Conservation (phyloP, 53 echinoderm and acorn worm genomes). For the Crossaster papposus region DNA sequence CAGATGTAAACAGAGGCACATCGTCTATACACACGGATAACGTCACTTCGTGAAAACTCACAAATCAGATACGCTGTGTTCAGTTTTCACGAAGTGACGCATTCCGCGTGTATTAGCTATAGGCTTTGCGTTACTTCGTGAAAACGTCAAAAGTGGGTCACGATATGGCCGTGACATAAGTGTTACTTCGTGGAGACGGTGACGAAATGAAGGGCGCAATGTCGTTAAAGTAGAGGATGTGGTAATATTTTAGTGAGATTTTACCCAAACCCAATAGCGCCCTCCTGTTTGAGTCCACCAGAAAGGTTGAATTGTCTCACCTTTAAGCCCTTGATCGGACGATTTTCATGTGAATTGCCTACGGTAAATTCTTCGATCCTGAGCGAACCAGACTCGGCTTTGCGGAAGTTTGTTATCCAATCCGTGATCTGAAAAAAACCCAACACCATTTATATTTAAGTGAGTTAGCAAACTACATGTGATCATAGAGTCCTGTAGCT, state of each 20-base stretch:
- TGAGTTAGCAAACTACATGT: neutral
- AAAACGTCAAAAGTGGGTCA: no score
- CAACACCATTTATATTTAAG: neutral
- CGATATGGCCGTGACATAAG: no score
- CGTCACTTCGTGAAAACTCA: no score
- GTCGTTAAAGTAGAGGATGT: neutral
- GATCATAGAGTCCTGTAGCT: no score
- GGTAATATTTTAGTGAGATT: neutral
- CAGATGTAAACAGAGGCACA: no score
- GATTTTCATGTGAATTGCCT: conserved; percentile 19
- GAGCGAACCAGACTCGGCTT: neutral
- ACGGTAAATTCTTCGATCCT: neutral
- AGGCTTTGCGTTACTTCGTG: no score
- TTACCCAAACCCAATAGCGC: neutral
- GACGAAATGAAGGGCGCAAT: neutral
- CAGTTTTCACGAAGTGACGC: no score
- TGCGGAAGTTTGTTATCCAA: conserved; percentile 7
- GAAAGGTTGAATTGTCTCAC: conserved; percentile 10
- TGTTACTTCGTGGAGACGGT: no score
- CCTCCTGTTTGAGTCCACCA: neutral
- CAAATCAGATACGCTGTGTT: no score
- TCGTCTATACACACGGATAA: no score
- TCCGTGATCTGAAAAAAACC: neutral
- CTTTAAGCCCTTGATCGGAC: conserved; percentile 69
- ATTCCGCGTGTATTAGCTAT: no score